These are phyloP conservation scores for Hybos culiciformis DNA, from an alignment of 2,888 invertebrate species.

Conservation along the genomic window DNA sequence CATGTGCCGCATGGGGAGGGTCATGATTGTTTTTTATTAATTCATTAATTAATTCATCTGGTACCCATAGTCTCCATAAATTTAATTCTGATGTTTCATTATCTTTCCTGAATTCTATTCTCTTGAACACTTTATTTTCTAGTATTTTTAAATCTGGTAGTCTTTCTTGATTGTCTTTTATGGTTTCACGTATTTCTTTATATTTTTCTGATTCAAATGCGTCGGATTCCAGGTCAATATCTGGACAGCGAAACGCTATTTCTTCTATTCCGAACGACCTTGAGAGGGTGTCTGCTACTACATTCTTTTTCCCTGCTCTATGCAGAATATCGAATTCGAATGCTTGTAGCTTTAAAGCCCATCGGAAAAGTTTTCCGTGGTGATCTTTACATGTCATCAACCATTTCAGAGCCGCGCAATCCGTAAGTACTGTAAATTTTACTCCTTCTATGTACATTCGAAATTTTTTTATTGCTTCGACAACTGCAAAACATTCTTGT, in stretches of 20 bases:
- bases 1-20: neutral
- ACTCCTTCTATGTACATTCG: constrained; percentile 16
- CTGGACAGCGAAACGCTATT: neutral
- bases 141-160: neutral
- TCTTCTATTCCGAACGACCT: constrained; percentile 3
- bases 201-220: neutral
- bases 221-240: neutral
- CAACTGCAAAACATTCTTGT: constrained; percentile 17
- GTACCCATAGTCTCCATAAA: neutral
- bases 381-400: constrained; percentile 16
- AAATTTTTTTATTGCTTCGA: constrained; percentile 19
- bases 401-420: constrained; percentile 17
- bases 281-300: constrained; percentile 16
- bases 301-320: constrained; percentile 14
- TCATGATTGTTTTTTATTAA: neutral
- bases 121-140: neutral
- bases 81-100: neutral
- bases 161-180: neutral
- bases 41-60: neutral
- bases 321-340: constrained; percentile 16
- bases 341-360: too few species aligned
- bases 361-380: constrained; percentile 15
- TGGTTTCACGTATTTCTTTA: neutral
- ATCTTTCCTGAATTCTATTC: neutral
- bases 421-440: constrained; percentile 14